phyloP scores from a whole-genome alignment of 2,797 vertebrate species.

The Hemibagrus guttatus region DNA sequence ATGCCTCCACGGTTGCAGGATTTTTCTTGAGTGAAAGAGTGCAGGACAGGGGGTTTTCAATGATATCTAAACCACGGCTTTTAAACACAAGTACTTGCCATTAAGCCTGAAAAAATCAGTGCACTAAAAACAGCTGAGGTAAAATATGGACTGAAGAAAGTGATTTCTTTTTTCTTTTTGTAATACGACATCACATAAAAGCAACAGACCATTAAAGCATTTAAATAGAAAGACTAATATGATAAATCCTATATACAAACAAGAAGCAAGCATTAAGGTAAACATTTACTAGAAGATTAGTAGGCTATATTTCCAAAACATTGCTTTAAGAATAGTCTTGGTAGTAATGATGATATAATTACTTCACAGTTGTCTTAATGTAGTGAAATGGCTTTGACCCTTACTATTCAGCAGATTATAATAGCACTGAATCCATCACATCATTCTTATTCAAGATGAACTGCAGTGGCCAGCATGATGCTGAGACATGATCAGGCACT shows the following conservation, averaged over 20 bases:
- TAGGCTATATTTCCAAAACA: background rate
- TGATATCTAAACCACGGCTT: background rate
- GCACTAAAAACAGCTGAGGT: background rate
- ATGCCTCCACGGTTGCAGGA: background rate
- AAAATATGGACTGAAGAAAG: background rate
- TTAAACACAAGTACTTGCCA: background rate
- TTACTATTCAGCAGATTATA: constrained; percentile 1
- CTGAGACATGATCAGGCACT: background rate
- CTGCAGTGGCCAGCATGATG: background rate
- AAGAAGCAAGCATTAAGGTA: background rate
- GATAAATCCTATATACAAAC: background rate
- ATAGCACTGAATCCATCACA: background rate
- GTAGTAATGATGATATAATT: background rate
- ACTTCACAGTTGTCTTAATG: background rate
- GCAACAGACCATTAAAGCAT: background rate
- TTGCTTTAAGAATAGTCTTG: background rate
- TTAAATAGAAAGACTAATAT: background rate
- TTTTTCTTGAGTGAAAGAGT: background rate
- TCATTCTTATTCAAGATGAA: background rate
- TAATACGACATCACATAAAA: background rate
- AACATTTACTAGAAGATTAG: background rate
- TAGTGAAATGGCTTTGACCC: background rate
- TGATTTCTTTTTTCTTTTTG: background rate
- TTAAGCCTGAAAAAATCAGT: background rate
- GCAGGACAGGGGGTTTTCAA: background rate